A percentile compares a stretch with the other conserved stretches of the same genome.
These are phyloP conservation scores for Entosphenus tridentatus DNA, from an alignment of 2,113 vertebrate species.

Conservation along the genomic window DNA sequence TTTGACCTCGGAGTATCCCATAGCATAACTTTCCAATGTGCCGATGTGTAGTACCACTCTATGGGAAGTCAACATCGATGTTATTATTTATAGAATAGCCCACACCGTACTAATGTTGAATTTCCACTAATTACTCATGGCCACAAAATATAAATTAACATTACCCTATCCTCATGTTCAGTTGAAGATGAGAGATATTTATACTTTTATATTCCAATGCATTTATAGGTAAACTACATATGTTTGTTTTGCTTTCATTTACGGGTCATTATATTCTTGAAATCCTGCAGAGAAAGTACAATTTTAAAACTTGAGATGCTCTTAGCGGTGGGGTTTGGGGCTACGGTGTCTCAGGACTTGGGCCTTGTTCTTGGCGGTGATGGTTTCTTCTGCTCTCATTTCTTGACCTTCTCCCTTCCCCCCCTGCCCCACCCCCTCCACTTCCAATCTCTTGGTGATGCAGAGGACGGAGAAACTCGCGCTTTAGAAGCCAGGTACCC, in stretches of 20 bases:
- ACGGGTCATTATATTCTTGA: conserved; percentile 11
- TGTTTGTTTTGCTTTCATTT: too few relatives aligned
- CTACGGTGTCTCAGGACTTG: conserved; percentile 22
- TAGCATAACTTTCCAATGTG: conserved; percentile 16
- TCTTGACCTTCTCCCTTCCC: conserved; percentile 27
- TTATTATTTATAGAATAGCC: too few relatives aligned
- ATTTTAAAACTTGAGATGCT: neutral
- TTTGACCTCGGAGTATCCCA: conserved; percentile 15
- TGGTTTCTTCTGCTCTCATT: conserved; percentile 21
- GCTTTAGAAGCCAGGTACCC: conserved; percentile 82
- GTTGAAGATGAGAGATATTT: too few relatives aligned
- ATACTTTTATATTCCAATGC: too few relatives aligned
- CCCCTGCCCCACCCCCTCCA: conserved; percentile 20
- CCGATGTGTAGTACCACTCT: conserved; percentile 5
- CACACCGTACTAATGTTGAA: too few relatives aligned
- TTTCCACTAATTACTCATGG: too few relatives aligned
- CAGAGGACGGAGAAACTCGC: conserved; percentile 95
- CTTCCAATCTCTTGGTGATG: conserved; percentile 38
- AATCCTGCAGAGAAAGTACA: conserved; percentile 12
- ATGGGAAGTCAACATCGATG: too few relatives aligned
- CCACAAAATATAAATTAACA: too few relatives aligned
- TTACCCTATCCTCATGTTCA: too few relatives aligned
- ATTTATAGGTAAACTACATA: too few relatives aligned
- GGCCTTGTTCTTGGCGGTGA: conserved; percentile 28
- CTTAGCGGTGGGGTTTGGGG: neutral